Evolutionary conservation across 2,797 vertebrate species (phyloP).

Genomic region (Liasis olivaceus): DNA sequence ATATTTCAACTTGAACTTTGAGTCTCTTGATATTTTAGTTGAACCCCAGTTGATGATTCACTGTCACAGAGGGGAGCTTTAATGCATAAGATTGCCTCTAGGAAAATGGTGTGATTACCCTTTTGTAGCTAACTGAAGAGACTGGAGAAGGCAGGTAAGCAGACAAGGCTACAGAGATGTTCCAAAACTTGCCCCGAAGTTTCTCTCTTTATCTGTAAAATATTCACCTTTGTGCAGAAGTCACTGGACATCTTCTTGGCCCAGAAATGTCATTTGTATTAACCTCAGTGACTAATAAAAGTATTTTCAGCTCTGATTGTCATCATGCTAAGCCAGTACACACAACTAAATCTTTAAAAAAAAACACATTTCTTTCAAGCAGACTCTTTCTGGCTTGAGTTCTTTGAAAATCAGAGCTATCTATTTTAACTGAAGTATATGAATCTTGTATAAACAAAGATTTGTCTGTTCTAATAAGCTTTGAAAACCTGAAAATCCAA

Average conservation of each 20-base stretch:
- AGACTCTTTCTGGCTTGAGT: neutral
- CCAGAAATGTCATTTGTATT: slow-evolving; percentile 7
- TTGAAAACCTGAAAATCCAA: slow-evolving; percentile 24
- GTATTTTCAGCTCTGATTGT: slow-evolving; percentile 15
- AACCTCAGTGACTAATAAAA: neutral
- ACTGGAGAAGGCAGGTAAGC: neutral
- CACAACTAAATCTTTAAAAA: no score
- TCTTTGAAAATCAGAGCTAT: neutral
- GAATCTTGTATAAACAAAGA: slow-evolving; percentile 17
- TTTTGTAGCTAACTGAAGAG: neutral
- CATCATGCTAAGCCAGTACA: neutral
- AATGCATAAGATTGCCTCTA: neutral
- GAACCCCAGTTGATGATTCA: neutral
- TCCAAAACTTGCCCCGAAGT: slow-evolving; percentile 15
- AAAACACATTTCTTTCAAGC: neutral
- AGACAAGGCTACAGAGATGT: slow-evolving; percentile 14
- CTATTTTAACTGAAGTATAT: neutral
- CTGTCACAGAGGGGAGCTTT: neutral
- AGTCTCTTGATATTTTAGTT: neutral
- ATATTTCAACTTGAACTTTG: neutral
- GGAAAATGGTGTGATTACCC: neutral
- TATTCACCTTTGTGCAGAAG: neutral
- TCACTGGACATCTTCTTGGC: slow-evolving; percentile 7
- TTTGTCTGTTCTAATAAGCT: slow-evolving; percentile 44
- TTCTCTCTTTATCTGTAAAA: neutral